Evolutionary conservation across 2,797 vertebrate species (phyloP), one percentile per base, ranked within the genome.

Genomic region (Poecile montanus): DNA sequence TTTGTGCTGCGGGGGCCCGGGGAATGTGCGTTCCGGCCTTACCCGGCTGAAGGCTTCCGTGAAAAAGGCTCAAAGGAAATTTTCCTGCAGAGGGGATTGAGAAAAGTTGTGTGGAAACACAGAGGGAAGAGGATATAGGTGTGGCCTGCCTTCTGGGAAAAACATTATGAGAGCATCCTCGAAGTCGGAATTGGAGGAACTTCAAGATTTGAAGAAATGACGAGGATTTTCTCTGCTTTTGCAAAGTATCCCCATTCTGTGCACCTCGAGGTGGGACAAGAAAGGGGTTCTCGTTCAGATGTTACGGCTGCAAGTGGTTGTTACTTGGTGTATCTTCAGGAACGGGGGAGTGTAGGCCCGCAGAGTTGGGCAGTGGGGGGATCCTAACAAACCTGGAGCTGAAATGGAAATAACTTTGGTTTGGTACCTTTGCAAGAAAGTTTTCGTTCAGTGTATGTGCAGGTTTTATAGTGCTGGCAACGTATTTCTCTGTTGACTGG

Each of bases 61-160:
- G 72, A 4, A 25, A 67, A 54, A n/a, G 42, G 30, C 58, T 75
- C 40, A 2, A 2, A 85, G 70, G 82, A 51, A 90, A 90, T 75
- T 90, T 92, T 65, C 47, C 44, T 32, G 95, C 76, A 18, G 68
- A 80, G 15, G 20, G 58, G 84, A 77, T 51, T 44, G 87, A 40
- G 87, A 57, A 58, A 51, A 83, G 91, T 92, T 87, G 82, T 82
- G 81, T 93, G 91, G 91, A 92, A 93, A 32, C 18, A 30, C 66
- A 9, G 89, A 72, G 86, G 72, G 38, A 92, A 56, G 84, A 90
- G 94, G 85, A 80, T 91, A 91, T 95, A 97, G 95, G 93, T 95
- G 95, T 94, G 96, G 96, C 82, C 78, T 92, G 47, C 27, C 36
- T 42, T 84, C 85, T 96, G 91, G 92, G 77, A 92, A 89, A 84